Conservation (phyloP, 2,888 invertebrate species). For the Calephelis perditalis region DNA sequence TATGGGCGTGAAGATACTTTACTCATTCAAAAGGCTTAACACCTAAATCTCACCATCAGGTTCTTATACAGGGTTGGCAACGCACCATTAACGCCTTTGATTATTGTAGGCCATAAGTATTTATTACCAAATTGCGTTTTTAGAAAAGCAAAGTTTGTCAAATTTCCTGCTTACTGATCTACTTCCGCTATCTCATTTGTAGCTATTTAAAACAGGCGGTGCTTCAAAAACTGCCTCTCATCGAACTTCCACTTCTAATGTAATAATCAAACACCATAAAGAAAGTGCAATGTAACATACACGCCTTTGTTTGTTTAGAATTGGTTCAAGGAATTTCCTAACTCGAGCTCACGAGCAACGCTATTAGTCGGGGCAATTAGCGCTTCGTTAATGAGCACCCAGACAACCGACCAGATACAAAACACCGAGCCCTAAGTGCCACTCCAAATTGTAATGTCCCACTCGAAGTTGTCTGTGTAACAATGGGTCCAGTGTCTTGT, state of each 20-base stretch:
- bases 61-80: no score
- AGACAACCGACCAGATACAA: conserved; percentile 50
- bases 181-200: no score
- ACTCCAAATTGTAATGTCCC: conserved; percentile 36
- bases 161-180: no score
- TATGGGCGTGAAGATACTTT: no score
- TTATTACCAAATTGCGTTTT: no score
- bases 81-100: no score
- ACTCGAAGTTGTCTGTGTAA: conserved; percentile 49
- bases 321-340: conserved; percentile 66
- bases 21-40: no score
- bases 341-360: conserved; percentile 52
- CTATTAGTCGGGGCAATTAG: conserved; percentile 71
- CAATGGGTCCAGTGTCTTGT: conserved; percentile 23
- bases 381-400: conserved; percentile 66
- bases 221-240: no score
- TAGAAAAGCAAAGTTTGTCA: no score
- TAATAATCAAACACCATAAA: conserved; percentile 20
- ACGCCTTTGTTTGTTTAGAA: conserved; percentile 48
- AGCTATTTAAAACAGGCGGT: no score
- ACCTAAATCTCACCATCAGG: no score
- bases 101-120: no score
- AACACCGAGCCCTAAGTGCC: conserved; percentile 31
- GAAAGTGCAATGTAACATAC: conserved; percentile 23
- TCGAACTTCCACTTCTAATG: conserved; percentile 14